Evolutionary conservation across 2,888 invertebrate species (phyloP).

Genomic region (Neocrepidodera transversa): DNA sequence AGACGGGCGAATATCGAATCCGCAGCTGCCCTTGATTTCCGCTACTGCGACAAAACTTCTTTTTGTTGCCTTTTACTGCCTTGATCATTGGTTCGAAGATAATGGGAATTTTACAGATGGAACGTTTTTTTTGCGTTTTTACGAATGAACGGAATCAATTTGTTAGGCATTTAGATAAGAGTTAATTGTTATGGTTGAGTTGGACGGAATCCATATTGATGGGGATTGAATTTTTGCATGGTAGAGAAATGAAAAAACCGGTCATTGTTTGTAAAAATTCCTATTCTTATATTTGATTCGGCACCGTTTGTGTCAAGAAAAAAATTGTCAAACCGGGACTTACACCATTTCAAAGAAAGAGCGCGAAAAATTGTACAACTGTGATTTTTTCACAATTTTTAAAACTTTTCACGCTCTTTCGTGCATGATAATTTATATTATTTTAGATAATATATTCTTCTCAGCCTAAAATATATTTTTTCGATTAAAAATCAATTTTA

Average conservation of each 20-base stretch:
- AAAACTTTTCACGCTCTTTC: no score
- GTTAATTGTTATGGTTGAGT: slow-evolving; percentile 42
- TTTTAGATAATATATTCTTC: no score
- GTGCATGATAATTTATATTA: no score
- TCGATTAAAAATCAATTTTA: no score
- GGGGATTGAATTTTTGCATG: slow-evolving; percentile 10
- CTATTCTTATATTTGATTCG: no score
- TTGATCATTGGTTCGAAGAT: slow-evolving; percentile 36
- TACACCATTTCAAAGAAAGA: no score
- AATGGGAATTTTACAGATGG: slow-evolving; percentile 40
- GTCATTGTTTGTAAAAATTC: not conserved
- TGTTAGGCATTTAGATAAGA: slow-evolving; percentile 43
- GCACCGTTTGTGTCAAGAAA: no score
- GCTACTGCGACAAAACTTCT: slow-evolving; percentile 38
- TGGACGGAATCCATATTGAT: slow-evolving; percentile 23
- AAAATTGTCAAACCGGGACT: no score
- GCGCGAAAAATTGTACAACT: no score
- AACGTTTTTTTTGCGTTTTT: no score
- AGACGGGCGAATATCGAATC: slow-evolving; percentile 27
- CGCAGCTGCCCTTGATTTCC: slow-evolving; percentile 43
- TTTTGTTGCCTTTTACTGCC: slow-evolving; percentile 31
- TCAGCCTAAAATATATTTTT: no score
- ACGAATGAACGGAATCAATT: slow-evolving; percentile 41
- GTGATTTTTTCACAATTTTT: no score
- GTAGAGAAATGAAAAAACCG: not conserved